These are phyloP conservation scores for Azemiops feae DNA, from an alignment of 2,113 vertebrate species.

Conservation along the genomic window DNA sequence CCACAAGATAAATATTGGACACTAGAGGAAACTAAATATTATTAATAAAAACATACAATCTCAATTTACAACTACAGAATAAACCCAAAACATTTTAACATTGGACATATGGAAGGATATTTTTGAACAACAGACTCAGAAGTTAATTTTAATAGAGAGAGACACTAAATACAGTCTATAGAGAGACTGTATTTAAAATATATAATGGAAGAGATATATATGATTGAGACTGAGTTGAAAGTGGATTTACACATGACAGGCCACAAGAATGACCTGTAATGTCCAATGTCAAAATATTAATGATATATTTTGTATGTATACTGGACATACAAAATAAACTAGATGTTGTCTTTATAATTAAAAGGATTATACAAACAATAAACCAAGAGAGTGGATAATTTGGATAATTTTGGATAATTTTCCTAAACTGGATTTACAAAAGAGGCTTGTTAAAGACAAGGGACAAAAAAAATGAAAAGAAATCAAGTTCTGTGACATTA, in stretches of 20 bases:
- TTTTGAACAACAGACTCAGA: neutral
- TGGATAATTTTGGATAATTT: neutral
- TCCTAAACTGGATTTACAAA: neutral
- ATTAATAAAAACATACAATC: neutral
- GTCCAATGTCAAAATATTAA: too few species aligned
- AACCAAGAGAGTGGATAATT: neutral
- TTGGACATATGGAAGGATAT: neutral
- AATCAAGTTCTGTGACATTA: neutral
- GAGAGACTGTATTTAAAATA: neutral
- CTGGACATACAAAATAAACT: neutral
- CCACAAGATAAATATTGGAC: neutral
- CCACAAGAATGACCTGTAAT: neutral
- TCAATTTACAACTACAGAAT: neutral
- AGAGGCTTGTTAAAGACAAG: neutral
- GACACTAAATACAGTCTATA: neutral
- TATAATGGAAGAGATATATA: neutral
- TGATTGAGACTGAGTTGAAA: too few species aligned
- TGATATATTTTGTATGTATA: too few species aligned
- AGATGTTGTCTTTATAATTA: neutral
- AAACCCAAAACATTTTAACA: neutral
- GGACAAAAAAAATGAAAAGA: neutral
- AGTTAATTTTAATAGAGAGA: neutral
- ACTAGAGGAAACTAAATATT: neutral
- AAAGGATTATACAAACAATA: neutral
- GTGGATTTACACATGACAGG: neutral